Base-by-base conservation (phyloP, 2,888 invertebrate genomes). In the Plebejus argus region DNA sequence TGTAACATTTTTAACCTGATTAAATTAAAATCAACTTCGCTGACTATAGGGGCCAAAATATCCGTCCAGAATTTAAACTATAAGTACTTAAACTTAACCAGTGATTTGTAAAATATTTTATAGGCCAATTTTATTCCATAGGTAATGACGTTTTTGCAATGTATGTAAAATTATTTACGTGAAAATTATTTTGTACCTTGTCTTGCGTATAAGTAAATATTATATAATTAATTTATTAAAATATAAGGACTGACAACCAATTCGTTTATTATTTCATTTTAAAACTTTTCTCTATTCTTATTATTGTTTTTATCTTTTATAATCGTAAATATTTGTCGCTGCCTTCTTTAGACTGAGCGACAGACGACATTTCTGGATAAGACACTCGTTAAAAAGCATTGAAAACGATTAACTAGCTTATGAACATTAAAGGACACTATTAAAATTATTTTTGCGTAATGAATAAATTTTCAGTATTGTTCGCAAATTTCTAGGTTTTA, bases 171-270 rank as follows among this genome's bases (percentile, higher is more conserved):
- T 28, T 12, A 4, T 66, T 3, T 66, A 5, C 28, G 28, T 49
- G 35, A 20, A 23, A 1, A 35, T 33, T 20, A 39, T 15, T 74
- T 28, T 74, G 74, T 74, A 28, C 28, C 49, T 8, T 49, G 53
- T 74, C 33, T 5, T 66, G 28, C 66, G 66, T 66, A 66, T 66
- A 66, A 7, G 5, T 28, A n/a, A n/a, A n/a, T n/a, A n/a, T n/a
- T n/a, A 33, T 33, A 33, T 66, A 4, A 72, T 45, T 74, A 74
- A 53, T 74, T 74, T 53, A 74, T 74, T 74, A 74, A 74, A 74
- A 53, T 53, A 53, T 74, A 74, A 74, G 74, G 49, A 74, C 74
- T 74, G 74, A 74, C 74, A 20, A 28, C 49, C 74, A 53, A 49
- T 53, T 45, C 53, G 74, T 74, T 74, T 74, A 15, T 23, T 45